Evolutionary conservation across 1,140 invertebrate species (phyloP).

Genomic region (Zaprionus nigranus): DNA sequence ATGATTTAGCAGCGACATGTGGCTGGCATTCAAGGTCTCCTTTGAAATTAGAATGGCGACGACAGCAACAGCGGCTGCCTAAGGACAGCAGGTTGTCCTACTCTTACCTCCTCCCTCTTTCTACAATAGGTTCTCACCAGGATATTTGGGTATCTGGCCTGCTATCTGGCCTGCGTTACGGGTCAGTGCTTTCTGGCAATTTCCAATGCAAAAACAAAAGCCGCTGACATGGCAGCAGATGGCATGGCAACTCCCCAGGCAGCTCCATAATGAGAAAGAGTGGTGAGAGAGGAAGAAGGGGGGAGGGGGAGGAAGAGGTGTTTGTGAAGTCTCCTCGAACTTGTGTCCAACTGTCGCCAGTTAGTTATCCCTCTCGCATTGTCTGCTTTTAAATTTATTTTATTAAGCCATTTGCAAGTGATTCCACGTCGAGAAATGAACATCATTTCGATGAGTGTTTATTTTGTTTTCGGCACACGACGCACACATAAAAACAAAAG

Average conservation of each 20-base stretch:
- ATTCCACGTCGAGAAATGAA: conserved; percentile 30
- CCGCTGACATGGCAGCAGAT: conserved; percentile 66
- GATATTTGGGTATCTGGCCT: conserved; percentile 27
- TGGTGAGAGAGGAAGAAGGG: neutral
- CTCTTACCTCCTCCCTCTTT: neutral
- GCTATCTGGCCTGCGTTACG: conserved; percentile 61
- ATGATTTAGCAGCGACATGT: neutral
- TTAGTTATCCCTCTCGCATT: conserved; percentile 30
- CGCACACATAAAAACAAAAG: conserved; percentile 12
- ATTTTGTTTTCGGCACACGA: conserved; percentile 29
- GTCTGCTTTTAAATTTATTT: conserved; percentile 41
- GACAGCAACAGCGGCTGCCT: neutral
- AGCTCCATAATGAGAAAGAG: neutral
- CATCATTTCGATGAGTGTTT: conserved; percentile 26
- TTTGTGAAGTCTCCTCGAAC: neutral
- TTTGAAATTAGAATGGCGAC: conserved; percentile 12
- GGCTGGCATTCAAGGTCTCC: neutral
- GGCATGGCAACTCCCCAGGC: conserved; percentile 36
- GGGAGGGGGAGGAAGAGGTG: no score
- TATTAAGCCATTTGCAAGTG: conserved; percentile 48
- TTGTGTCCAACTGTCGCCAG: conserved; percentile 44
- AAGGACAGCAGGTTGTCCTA: neutral
- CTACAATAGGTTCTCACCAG: conserved; percentile 8
- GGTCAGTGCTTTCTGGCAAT: conserved; percentile 64
- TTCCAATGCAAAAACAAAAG: conserved; percentile 63